Evolutionary conservation across 2,113 vertebrate species (phyloP).

Genomic region (Sakesphorus luctuosus): DNA sequence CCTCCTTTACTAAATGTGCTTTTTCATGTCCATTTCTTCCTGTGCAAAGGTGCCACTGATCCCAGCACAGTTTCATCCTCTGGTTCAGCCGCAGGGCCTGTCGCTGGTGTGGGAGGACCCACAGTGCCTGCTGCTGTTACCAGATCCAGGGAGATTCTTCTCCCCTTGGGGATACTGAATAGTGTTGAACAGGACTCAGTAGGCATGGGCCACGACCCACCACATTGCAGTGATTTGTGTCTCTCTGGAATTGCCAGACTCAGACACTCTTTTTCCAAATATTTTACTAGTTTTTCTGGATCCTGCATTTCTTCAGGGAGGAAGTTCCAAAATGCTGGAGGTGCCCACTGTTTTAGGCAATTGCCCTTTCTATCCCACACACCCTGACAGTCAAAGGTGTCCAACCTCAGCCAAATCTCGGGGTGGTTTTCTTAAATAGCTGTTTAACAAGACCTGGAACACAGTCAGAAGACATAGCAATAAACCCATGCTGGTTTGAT

Average conservation of each 20-base stretch:
- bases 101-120: background rate
- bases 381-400: background rate
- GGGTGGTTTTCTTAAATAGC: background rate
- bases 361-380: background rate
- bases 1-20: background rate
- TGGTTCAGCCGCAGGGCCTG: background rate
- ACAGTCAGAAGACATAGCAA: background rate
- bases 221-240: background rate
- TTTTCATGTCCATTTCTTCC: background rate
- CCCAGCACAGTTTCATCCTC: background rate
- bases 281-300: background rate
- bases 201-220: background rate
- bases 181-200: background rate
- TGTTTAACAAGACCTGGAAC: background rate
- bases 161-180: background rate
- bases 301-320: background rate
- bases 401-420: background rate
- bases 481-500: background rate
- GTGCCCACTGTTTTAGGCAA: background rate
- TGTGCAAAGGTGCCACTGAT: background rate
- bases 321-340: background rate
- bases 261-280: background rate
- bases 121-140: background rate
- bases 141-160: background rate
- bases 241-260: background rate